Conservation (phyloP, 1,140 invertebrate species). For the Lepeophtheirus salmonis region DNA sequence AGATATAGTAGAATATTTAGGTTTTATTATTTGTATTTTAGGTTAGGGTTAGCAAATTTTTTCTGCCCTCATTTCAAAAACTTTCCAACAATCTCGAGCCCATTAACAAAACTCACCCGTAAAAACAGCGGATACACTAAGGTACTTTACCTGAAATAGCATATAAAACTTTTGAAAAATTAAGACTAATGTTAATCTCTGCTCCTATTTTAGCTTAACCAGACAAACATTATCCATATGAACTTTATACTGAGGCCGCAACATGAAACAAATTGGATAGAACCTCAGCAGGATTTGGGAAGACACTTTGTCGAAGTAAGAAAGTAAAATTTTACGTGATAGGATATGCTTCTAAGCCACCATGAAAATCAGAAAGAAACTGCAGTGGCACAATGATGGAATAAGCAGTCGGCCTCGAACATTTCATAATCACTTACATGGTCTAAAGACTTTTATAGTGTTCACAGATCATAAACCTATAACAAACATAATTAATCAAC, state of each 20-base stretch:
- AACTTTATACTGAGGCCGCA: background rate
- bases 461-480: too few relatives aligned
- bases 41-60: background rate
- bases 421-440: background rate
- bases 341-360: background rate
- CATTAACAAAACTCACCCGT: background rate
- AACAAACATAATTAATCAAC: too few relatives aligned
- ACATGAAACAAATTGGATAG: background rate
- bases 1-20: background rate
- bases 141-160: background rate
- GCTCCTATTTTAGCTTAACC: background rate
- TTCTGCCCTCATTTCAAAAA: background rate
- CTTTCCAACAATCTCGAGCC: background rate
- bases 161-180: background rate
- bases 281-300: background rate
- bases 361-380: background rate
- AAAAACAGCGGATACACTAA: background rate
- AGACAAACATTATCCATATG: background rate
- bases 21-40: background rate
- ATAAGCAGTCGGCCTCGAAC: background rate
- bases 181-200: too few relatives aligned
- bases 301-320: too few relatives aligned
- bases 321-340: background rate
- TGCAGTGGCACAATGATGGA: too few relatives aligned
- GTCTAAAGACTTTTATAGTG: background rate